Conservation (phyloP, 1,140 invertebrate species). For the Zelostemma sp. region DNA sequence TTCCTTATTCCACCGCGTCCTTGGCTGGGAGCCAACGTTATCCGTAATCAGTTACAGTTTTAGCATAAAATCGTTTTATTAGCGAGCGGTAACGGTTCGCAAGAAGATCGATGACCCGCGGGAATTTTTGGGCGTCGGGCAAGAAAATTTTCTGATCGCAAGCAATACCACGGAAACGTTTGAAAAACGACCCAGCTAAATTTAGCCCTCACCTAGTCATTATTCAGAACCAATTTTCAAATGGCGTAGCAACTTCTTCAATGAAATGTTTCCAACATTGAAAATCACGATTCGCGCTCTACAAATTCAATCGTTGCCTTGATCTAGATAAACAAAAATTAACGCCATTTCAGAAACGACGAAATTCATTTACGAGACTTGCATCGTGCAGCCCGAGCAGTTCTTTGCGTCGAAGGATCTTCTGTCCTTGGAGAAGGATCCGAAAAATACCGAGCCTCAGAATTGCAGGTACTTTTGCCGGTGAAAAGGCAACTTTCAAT, state of each 20-base stretch:
- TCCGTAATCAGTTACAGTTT: slow-evolving; percentile 3
- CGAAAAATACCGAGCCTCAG: background rate
- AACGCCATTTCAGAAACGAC: slow-evolving; percentile 6
- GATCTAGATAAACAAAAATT: no score
- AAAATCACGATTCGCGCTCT: background rate
- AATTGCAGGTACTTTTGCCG: slow-evolving; percentile 8
- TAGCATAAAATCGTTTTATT: slow-evolving; percentile 4
- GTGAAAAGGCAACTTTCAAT: background rate
- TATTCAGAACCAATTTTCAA: background rate
- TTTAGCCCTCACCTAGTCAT: background rate
- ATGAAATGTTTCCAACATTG: background rate
- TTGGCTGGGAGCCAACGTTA: slow-evolving; percentile 15
- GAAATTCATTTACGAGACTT: slow-evolving; percentile 25
- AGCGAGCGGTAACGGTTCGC: background rate
- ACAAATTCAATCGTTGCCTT: background rate
- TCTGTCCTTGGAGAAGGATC: slow-evolving; percentile 38
- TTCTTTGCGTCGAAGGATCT: slow-evolving; percentile 59
- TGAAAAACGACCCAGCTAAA: background rate
- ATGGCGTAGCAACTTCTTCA: background rate
- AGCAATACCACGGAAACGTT: background rate
- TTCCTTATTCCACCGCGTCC: background rate
- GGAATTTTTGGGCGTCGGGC: background rate
- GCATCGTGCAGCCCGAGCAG: slow-evolving; percentile 42
- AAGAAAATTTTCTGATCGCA: background rate
- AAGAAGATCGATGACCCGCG: background rate